Conservation (phyloP, 2,797 vertebrate genomes). For the Gallinago stenura region DNA sequence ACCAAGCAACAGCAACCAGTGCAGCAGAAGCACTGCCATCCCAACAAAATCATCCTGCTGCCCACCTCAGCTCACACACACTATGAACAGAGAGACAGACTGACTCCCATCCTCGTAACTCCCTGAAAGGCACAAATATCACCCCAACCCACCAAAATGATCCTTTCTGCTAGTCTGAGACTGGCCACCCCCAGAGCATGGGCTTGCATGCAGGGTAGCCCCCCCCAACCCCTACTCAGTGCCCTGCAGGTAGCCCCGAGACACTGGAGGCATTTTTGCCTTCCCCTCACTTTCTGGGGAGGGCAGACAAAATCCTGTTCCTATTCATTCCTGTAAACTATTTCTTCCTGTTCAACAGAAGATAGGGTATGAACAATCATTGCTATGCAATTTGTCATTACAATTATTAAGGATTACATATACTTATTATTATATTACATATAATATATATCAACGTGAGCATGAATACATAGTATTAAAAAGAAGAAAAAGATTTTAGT, state of each 20-base stretch:
- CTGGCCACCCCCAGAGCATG: rapidly evolving
- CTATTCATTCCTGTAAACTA: background rate
- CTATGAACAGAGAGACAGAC: background rate
- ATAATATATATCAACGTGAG: background rate
- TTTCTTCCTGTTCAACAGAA: background rate
- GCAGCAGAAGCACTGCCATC: background rate
- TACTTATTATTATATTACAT: background rate
- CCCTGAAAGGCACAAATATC: background rate
- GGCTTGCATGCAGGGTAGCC: rapidly evolving
- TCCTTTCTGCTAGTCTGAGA: background rate
- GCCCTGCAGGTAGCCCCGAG: background rate
- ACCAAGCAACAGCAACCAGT: background rate
- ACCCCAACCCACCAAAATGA: rapidly evolving
- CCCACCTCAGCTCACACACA: background rate
- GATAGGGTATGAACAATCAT: background rate
- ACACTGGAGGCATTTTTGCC: background rate
- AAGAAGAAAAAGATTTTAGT: constrained; percentile 19
- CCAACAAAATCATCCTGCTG: background rate
- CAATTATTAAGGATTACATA: background rate
- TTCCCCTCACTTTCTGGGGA: background rate
- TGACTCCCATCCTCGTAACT: background rate
- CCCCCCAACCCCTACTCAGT: rapidly evolving
- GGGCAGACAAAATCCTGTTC: background rate
- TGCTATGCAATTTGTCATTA: background rate
- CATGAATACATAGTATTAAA: background rate